Base-by-base conservation (phyloP, 35 echinoderm and acorn worm genomes). In the Heliocidaris tuberculata region DNA sequence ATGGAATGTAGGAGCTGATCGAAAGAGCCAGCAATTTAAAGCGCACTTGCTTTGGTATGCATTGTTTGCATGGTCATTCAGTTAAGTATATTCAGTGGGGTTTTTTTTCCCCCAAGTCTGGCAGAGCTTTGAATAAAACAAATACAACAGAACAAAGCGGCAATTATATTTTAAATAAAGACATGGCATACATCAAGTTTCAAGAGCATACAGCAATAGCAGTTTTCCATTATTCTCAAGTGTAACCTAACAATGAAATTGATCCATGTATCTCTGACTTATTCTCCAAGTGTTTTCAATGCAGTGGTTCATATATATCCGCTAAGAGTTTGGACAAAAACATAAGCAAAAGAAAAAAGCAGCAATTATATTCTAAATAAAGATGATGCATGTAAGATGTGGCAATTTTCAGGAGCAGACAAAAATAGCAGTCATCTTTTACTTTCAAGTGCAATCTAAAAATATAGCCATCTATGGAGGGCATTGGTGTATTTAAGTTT, bases 1-100 rank as follows among this genome's bases (percentile, higher is more conserved):
- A 78, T 19, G 65, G 65, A n/a, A 78, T 78, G 65, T n/a, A 78
- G 0, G 4, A 19, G 65, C 65, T 78, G 27, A 42, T 0, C 0
- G 35, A 70, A n/a, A 78, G 65, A 78, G 19, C 65, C 65, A 78
- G 65, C 65, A 78, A 78, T 78, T 78, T 78, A 78, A 78, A 78
- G 65, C 65, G 4, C 65, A 78, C 65, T 78, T n/a, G 19, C 19
- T 78, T 21, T 78, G 65, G 65, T 27, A 78, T 78, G 65, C 65
- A 78, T 19, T 78, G 65, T 78, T 78, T 78, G 65, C 65, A 78
- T 78, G 17, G 65, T 78, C 27, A 78, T 78, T 78, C 21, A 78
- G 65, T 21, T 78, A 78, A 78, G 27, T 78, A 78, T 24, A 78
- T 78, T 78, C 65, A n/a, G 24, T 78, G 65, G 65, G 19, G 65